Conservation (phyloP, 2,888 invertebrate species). For the Pseudolycoriella hygida region DNA sequence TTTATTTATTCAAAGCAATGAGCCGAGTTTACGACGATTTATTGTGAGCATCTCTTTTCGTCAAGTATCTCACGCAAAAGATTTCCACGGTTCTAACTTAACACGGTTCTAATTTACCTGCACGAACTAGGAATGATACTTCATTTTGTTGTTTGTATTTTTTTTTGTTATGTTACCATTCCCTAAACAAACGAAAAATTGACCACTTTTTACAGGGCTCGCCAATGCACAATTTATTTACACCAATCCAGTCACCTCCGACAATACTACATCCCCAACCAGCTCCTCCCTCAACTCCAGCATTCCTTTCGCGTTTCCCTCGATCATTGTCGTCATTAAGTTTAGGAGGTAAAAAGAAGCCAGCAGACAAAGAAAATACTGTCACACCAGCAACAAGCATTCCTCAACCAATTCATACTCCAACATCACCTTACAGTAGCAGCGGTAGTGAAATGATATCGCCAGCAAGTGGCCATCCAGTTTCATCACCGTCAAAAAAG, state of each 20-base stretch:
- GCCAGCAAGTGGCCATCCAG: constrained; percentile 14
- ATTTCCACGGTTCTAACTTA: no score
- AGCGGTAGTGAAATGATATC: neutral
- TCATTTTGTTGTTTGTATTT: no score
- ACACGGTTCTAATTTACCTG: no score
- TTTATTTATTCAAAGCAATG: no score
- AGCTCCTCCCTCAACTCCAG: constrained; percentile 19
- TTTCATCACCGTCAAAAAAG: constrained; percentile 21
- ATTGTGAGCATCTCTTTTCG: no score
- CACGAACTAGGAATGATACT: no score
- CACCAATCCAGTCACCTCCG: constrained; percentile 14
- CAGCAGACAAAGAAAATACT: constrained; percentile 23
- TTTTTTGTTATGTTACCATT: no score
- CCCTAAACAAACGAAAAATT: neutral
- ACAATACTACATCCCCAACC: constrained; percentile 14
- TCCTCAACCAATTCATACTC: neutral
- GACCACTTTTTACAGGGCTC: constrained; percentile 10
- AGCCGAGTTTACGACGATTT: no score
- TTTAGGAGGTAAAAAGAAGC: constrained; percentile 27
- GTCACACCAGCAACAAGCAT: constrained; percentile 15
- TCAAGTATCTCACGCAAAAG: no score
- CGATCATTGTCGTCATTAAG: constrained; percentile 29
- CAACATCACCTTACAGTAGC: constrained; percentile 3
- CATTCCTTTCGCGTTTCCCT: constrained; percentile 28
- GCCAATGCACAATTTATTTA: constrained; percentile 10